Evolutionary conservation across 92 coral and sea anemone species (phyloP), one percentile per base, ranked within the genome.

Genomic region (Palythoa heliodiscus): DNA sequence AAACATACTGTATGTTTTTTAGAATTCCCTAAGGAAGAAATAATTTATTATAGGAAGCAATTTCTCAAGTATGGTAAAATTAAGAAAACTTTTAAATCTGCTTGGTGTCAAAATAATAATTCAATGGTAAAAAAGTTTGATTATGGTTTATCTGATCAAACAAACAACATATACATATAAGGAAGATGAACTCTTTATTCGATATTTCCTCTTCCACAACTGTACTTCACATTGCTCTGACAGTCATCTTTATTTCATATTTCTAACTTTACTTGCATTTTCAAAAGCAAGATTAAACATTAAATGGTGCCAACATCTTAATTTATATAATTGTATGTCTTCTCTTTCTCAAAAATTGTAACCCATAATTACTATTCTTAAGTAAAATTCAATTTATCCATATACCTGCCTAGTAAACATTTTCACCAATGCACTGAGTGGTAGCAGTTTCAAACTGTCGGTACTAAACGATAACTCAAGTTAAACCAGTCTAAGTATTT

Each of bases 211-310:
- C n/a, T 76, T 76, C 38, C 17, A 67, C 38, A 67, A 20, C 29
- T 25, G 29, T 22, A 24, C 37, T 20, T 7, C 12, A 15, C 20
- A 2, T 53, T 75, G 61, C 82, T 77, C 3, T 55, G 13, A 37
- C 22, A 55, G 4, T 20, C 68, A 16, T 2, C 16, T 1, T 52
- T 55, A 35, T 14, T 77, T 58, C 11, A 67, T 11, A 29, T 15
- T 53, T 9, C 12, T 19, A 61, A 38, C 24, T 77, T 38, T 37
- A 58, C 55, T 43, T 78, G 15, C 55, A n/a, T 29, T 48, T 22
- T 73, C 16, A 10, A 75, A 77, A 60, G 70, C 83, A 60, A 77
- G 71, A 55, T 57, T 3, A 63, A 57, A 60, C 35, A 29, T 29
- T 60, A 35, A 50, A 55, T 55, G 2, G 16, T 55, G 19, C 15